phyloP scores from a whole-genome alignment of 1,140 invertebrate genomes.

The Penaeus chinensis region DNA sequence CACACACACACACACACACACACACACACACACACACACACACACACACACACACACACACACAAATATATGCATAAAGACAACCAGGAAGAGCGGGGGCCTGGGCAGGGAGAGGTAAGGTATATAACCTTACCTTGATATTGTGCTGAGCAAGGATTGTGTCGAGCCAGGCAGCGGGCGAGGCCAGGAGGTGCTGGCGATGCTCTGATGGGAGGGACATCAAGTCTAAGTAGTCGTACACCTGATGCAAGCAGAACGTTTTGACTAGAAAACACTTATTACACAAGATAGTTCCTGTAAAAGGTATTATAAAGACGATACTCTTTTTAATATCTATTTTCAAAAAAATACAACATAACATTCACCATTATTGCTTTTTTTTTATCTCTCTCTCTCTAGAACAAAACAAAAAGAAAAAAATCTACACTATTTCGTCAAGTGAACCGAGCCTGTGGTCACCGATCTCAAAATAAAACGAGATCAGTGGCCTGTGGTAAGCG shows the following conservation, averaged over 20 bases:
- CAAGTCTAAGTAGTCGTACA: conserved; percentile 47
- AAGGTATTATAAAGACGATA: neutral
- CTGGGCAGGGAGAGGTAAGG: neutral
- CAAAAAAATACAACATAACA: neutral
- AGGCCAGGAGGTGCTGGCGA: neutral
- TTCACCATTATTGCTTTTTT: too few species aligned
- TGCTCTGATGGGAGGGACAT: conserved; percentile 23
- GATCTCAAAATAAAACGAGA: too few species aligned
- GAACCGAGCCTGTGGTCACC: neutral
- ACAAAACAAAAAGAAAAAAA: too few species aligned
- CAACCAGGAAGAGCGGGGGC: neutral
- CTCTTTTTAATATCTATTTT: neutral
- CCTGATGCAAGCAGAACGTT: conserved; percentile 24
- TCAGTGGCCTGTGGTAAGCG: neutral
- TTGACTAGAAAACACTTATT: too few species aligned
- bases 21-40: too few species aligned
- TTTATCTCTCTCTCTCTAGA: too few species aligned
- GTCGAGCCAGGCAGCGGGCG: conserved; percentile 38
- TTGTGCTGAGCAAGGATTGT: conserved; percentile 12
- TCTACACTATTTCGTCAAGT: too few species aligned
- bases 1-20: too few species aligned
- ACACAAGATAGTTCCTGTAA: too few species aligned
- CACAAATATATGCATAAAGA: neutral
- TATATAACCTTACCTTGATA: conserved; percentile 14
- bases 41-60: neutral